Evolutionary conservation across 2,888 invertebrate species (phyloP).

Genomic region (Diloba caeruleocephala): DNA sequence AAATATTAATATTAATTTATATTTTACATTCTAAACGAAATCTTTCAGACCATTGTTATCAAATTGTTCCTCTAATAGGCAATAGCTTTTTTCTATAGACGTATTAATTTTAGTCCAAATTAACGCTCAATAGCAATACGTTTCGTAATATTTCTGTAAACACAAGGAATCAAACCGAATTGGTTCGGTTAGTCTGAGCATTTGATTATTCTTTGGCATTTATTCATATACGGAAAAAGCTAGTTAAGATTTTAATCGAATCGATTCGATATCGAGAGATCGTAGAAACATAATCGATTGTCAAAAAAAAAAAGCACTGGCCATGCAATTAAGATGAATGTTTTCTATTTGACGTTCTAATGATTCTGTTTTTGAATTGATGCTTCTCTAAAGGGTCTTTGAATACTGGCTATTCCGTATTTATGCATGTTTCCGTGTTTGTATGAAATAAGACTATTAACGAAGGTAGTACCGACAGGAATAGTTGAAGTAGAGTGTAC

Average conservation of each 20-base stretch:
- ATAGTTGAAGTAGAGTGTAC: neutral
- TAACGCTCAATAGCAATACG: slow-evolving; percentile 31
- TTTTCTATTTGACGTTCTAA: slow-evolving; percentile 1
- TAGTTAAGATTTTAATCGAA: slow-evolving; percentile 33
- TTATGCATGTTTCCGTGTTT: neutral
- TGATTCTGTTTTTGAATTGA: neutral
- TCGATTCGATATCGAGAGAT: slow-evolving; percentile 28
- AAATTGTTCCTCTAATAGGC: slow-evolving; percentile 23
- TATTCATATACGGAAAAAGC: slow-evolving; percentile 23
- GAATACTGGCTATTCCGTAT: neutral
- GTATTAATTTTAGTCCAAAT: slow-evolving; percentile 34
- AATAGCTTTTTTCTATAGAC: slow-evolving; percentile 15
- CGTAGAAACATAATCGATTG: slow-evolving; percentile 17
- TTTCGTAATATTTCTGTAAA: slow-evolving; percentile 43
- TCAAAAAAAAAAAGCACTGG: slow-evolving; percentile 11
- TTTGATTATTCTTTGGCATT: slow-evolving; percentile 27
- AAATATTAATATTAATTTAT: slow-evolving; percentile 2
- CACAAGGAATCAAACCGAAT: slow-evolving; percentile 7
- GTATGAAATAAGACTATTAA: neutral
- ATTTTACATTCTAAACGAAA: neutral
- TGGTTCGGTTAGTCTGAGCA: slow-evolving; percentile 10
- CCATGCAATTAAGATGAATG: slow-evolving; percentile 14
- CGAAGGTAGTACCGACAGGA: neutral
- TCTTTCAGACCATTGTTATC: slow-evolving; percentile 15
- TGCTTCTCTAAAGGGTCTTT: neutral